These are phyloP conservation scores for Melanchra persicariae DNA, from an alignment of 2,888 invertebrate species.

Conservation along the genomic window DNA sequence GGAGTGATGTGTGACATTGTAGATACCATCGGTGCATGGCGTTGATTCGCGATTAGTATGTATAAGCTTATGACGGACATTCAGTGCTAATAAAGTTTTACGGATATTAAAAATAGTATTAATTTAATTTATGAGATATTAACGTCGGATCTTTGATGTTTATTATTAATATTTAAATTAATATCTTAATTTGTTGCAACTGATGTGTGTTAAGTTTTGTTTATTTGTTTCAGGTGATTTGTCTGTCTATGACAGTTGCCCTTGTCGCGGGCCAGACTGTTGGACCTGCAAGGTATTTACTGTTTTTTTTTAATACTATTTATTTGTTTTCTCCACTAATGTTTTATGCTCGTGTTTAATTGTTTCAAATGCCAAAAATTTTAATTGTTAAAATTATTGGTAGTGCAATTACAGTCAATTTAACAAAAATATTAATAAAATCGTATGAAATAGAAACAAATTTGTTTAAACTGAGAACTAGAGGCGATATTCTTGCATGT, in stretches of 20 bases:
- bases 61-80: slow-evolving; percentile 8
- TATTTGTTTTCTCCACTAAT: not conserved
- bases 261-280: slow-evolving; percentile 71
- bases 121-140: slow-evolving; percentile 54
- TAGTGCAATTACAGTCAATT: not conserved
- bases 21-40: slow-evolving; percentile 24
- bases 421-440: not conserved
- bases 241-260: slow-evolving; percentile 79
- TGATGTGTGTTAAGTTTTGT: slow-evolving; percentile 24
- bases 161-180: slow-evolving; percentile 19
- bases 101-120: slow-evolving; percentile 33
- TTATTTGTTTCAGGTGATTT: slow-evolving; percentile 78
- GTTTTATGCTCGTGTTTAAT: not conserved
- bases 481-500: not conserved
- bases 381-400: not conserved
- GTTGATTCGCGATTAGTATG: slow-evolving; percentile 37
- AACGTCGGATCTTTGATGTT: slow-evolving; percentile 42
- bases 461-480: not conserved
- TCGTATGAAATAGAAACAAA: not conserved
- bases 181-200: slow-evolving; percentile 24
- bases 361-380: not conserved
- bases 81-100: slow-evolving; percentile 34
- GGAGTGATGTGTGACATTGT: slow-evolving; percentile 32
- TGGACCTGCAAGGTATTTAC: slow-evolving; percentile 68
- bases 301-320: not conserved